phyloP scores from a whole-genome alignment of 1,140 invertebrate species.

The Pseudomyrmex pallidus region DNA sequence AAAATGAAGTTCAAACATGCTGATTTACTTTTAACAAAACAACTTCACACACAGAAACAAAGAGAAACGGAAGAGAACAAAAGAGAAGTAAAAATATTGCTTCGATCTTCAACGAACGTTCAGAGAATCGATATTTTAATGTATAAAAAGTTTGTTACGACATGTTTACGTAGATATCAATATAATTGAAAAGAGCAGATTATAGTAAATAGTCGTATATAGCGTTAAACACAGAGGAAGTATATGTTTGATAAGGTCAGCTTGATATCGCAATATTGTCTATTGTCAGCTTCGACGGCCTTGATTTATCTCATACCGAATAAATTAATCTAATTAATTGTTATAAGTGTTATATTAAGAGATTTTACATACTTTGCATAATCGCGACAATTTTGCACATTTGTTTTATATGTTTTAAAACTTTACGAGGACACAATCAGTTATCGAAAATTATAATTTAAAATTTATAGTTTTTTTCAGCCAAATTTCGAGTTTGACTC shows the following conservation, averaged over 20 bases:
- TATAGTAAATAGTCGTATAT: constrained; percentile 28
- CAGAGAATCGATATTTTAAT: background rate
- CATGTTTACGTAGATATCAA: constrained; percentile 21
- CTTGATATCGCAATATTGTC: constrained; percentile 40
- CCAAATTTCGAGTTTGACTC: too few species aligned
- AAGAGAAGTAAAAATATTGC: too few species aligned
- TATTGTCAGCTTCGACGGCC: constrained; percentile 56
- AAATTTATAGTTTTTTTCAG: too few species aligned
- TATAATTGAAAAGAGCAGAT: constrained; percentile 4
- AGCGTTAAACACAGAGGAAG: constrained; percentile 18
- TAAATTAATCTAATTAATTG: constrained; percentile 44
- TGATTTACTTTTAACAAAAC: too few species aligned
- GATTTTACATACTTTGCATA: constrained; percentile 16
- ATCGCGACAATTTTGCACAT: background rate
- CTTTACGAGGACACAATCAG: too few species aligned
- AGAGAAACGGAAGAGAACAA: background rate
- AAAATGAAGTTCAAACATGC: background rate
- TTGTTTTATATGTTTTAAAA: too few species aligned
- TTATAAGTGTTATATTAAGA: constrained; percentile 47
- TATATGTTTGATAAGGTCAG: constrained; percentile 47
- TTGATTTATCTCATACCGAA: constrained; percentile 48
- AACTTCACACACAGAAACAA: background rate
- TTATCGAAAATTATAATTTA: too few species aligned
- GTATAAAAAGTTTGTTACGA: constrained; percentile 40
- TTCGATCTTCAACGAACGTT: background rate